Conservation (phyloP, 1,140 invertebrate species). For the Hydropsyche tenuis region DNA sequence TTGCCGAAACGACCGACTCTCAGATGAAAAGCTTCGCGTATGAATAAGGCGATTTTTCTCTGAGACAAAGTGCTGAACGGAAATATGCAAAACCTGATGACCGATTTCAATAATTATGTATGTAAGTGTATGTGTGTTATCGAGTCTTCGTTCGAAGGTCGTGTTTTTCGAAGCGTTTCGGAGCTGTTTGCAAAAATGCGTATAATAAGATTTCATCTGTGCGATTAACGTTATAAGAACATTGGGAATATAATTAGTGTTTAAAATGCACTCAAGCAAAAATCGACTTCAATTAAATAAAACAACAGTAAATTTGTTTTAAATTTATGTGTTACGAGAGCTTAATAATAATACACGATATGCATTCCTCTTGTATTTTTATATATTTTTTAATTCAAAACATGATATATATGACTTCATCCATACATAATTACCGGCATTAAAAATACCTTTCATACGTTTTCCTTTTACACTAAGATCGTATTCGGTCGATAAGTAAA, state of each 20-base stretch:
- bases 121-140: too few species aligned
- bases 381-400: not conserved
- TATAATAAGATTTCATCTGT: constrained; percentile 16
- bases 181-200: not conserved
- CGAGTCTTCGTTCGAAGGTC: constrained; percentile 3
- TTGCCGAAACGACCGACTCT: too few species aligned
- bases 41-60: too few species aligned
- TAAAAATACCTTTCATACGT: too few species aligned
- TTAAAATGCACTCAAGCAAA: constrained; percentile 1
- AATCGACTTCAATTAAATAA: constrained; percentile 22
- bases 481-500: not conserved
- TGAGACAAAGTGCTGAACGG: too few species aligned
- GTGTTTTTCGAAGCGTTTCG: constrained; percentile 18
- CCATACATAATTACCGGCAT: not conserved
- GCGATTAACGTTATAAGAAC: constrained; percentile 4
- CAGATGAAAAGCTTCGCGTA: too few species aligned
- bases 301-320: constrained; percentile 26
- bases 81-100: too few species aligned
- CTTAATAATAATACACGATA: not conserved
- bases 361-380: constrained; percentile 5
- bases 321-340: constrained; percentile 7
- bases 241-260: constrained; percentile 10
- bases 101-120: too few species aligned
- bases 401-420: not conserved
- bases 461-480: not conserved